Evolutionary conservation across 1,140 invertebrate genomes (phyloP), one percentile per base, ranked within the genome.

Genomic region (Drosophila ficusphila): DNA sequence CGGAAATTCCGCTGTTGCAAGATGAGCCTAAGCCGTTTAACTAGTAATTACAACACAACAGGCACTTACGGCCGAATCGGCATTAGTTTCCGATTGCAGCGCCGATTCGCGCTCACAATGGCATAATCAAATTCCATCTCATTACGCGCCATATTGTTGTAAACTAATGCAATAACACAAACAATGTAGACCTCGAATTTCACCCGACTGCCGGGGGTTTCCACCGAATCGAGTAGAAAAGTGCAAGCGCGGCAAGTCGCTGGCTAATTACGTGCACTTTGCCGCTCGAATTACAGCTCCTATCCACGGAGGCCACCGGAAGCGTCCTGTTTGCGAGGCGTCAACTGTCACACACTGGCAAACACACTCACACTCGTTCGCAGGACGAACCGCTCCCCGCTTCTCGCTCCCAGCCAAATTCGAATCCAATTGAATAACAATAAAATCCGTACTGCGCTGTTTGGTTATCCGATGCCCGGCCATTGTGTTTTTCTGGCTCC

Each of bases 351-450:
- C 83, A 79, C 82, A 76, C 60, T 33, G 18, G 41, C 39, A 73
- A 42, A 73, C 49, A 75, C 33, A 31, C 39, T 70, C 34, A 73
- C 49, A 75, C 33, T 29, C 57, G 9, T 8, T 44, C 27, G 36
- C 41, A 44, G 47, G 46, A 23, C 36, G 23, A 52, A 51, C 52
- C 56, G 29, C 47, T 54, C 41, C n/a, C n/a, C n/a, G 12, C 34
- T 14, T 18, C 36, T 2, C 39, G 5, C 41, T 67, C 54, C 9
- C 42, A 57, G 36, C 72, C 61, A 82, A 86, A 86, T 83, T 90
- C 88, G 82, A 90, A 90, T 90, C 78, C 88, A 90, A 90, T 90
- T 90, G 88, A 90, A 90, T 90, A 76, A 90, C 88, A 90, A 90
- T 90, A 82, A 90, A 90, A 89, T 82, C 36, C 69, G 70, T 79